Evolutionary conservation across 2,797 vertebrate species (phyloP).

Genomic region (Chelon labrosus): DNA sequence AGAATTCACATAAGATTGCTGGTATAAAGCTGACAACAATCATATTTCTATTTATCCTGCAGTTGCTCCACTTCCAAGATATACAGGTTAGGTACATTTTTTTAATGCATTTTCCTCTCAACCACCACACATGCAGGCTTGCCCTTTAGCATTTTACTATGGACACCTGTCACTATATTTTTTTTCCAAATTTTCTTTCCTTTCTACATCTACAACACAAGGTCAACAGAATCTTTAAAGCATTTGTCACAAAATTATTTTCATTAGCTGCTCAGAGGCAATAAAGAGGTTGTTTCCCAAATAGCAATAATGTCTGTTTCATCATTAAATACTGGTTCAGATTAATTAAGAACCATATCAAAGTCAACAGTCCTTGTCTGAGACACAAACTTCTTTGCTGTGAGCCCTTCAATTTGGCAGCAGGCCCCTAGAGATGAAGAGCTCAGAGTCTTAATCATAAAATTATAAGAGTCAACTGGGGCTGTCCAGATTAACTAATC

Average conservation of each 20-base stretch:
- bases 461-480: conserved; percentile 66
- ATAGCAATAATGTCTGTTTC: conserved; percentile 20
- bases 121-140: neutral
- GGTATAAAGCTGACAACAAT: neutral
- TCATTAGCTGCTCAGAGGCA: conserved; percentile 38
- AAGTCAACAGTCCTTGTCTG: conserved; percentile 35
- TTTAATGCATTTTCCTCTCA: too few relatives aligned
- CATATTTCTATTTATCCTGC: neutral
- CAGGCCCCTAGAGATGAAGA: conserved; percentile 51
- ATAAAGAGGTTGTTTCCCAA: conserved; percentile 26
- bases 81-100: neutral
- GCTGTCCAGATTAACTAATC: conserved; percentile 58
- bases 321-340: conserved; percentile 34
- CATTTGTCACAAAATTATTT: conserved; percentile 18
- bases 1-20: neutral
- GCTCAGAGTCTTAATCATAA: conserved; percentile 61
- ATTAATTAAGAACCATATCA: conserved; percentile 29
- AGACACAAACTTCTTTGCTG: conserved; percentile 37
- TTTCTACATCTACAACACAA: too few relatives aligned
- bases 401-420: conserved; percentile 44
- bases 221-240: conserved; percentile 12
- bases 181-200: too few relatives aligned
- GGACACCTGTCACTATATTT: too few relatives aligned
- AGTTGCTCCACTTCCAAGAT: neutral
- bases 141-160: too few relatives aligned